A percentile compares a stretch with the other conserved stretches of the same genome.
phyloP scores from a whole-genome alignment of 2,888 invertebrate genomes.

The Scaptomyza flava region DNA sequence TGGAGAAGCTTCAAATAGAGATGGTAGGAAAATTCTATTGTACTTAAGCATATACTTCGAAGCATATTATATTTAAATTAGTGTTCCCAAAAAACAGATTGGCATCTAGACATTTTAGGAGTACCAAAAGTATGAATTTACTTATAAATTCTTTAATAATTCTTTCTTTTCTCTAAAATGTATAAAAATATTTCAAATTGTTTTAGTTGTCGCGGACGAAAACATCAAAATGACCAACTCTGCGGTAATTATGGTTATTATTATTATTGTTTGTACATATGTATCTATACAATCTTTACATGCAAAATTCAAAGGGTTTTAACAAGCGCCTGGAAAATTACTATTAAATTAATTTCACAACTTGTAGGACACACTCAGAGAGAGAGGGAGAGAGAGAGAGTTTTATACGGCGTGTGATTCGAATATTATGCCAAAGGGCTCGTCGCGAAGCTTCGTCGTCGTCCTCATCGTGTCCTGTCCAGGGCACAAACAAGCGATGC shows the following conservation, averaged over 20 bases:
- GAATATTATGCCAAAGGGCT: slow-evolving; percentile 65
- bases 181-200: slow-evolving; percentile 14
- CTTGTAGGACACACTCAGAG: not conserved
- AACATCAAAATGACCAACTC: slow-evolving; percentile 1
- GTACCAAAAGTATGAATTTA: too few relatives aligned
- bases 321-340: slow-evolving; percentile 46
- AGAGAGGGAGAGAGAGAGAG: not conserved
- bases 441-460: slow-evolving; percentile 25
- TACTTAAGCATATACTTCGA: too few relatives aligned
- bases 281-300: not conserved
- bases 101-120: too few relatives aligned
- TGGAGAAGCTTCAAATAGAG: slow-evolving; percentile 20
- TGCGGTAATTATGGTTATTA: slow-evolving; percentile 32
- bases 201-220: not conserved
- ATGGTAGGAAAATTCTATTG: slow-evolving; percentile 13
- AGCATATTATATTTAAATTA: too few relatives aligned
- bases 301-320: slow-evolving; percentile 31
- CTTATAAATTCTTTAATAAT: too few relatives aligned
- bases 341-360: slow-evolving; percentile 52
- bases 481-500: slow-evolving; percentile 80
- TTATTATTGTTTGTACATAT: slow-evolving; percentile 3
- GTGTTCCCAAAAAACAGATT: too few relatives aligned
- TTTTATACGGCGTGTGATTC: slow-evolving; percentile 22
- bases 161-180: slow-evolving; percentile 10
- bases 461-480: slow-evolving; percentile 37